Conservation (phyloP, 2,113 vertebrate species). For the Poeciliopsis retropinna region DNA sequence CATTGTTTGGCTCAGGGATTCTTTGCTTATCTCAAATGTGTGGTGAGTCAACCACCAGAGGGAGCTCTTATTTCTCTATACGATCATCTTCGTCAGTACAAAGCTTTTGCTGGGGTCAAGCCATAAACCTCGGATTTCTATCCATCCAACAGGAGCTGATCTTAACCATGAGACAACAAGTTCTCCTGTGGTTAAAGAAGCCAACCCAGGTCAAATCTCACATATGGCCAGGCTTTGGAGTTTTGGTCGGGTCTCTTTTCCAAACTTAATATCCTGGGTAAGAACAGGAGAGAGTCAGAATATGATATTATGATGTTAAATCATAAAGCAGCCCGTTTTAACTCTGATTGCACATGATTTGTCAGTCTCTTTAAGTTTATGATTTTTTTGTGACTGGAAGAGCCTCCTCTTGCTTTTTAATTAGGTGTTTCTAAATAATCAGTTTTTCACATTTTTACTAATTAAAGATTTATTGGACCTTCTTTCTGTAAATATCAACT, state of each 20-base stretch:
- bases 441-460: neutral
- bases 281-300: neutral
- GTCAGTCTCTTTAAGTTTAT: slow-evolving; percentile 10
- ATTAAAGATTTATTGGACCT: neutral
- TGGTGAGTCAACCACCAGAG: slow-evolving; percentile 53
- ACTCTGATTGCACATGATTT: slow-evolving; percentile 8
- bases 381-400: neutral
- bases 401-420: neutral
- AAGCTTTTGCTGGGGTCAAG: slow-evolving; percentile 19
- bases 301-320: slow-evolving; percentile 5
- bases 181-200: slow-evolving; percentile 23
- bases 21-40: neutral
- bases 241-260: slow-evolving; percentile 8
- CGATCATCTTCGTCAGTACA: neutral
- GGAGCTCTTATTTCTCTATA: slow-evolving; percentile 68
- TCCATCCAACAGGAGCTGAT: slow-evolving; percentile 14
- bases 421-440: neutral
- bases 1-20: slow-evolving; percentile 4
- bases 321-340: slow-evolving; percentile 1
- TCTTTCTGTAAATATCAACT: neutral
- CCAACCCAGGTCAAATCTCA: slow-evolving; percentile 2
- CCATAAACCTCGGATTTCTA: slow-evolving; percentile 13
- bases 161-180: slow-evolving; percentile 18
- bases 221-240: slow-evolving; percentile 11
- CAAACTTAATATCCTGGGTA: slow-evolving; percentile 4